Percentiles rank a stretch among this genome's conserved stretches.
Evolutionary conservation across 2,113 vertebrate species (phyloP).

Genomic region (Pangasianodon hypophthalmus): DNA sequence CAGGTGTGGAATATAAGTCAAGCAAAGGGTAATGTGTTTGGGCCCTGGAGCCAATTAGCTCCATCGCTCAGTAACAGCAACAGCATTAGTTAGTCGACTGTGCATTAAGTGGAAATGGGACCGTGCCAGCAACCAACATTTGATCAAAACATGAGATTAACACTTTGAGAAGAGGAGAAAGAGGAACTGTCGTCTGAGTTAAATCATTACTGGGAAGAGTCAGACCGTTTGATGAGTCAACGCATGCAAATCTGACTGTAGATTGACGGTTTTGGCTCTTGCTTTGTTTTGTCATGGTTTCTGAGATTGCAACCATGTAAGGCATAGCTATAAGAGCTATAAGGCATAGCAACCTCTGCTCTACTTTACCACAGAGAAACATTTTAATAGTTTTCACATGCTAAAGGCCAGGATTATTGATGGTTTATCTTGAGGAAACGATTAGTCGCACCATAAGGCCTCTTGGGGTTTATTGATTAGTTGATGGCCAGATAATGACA

Average conservation of each 20-base stretch:
- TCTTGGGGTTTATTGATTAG: slow-evolving; percentile 49
- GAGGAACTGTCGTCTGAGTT: slow-evolving; percentile 51
- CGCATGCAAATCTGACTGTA: slow-evolving; percentile 51
- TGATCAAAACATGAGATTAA: slow-evolving; percentile 44
- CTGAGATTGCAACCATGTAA: slow-evolving; percentile 4
- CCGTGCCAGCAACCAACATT: background rate
- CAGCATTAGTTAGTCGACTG: background rate
- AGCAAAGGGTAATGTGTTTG: slow-evolving; percentile 31
- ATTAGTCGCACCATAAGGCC: slow-evolving; percentile 13
- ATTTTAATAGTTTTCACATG: slow-evolving; percentile 2
- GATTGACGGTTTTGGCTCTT: slow-evolving; percentile 6
- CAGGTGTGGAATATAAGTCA: slow-evolving; percentile 53
- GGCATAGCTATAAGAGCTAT: background rate
- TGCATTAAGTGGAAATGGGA: background rate
- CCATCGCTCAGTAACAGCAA: slow-evolving; percentile 9
- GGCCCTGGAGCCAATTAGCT: slow-evolving; percentile 51
- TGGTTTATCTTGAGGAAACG: slow-evolving; percentile 33
- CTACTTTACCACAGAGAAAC: background rate
- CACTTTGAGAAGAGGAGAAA: slow-evolving; percentile 37
- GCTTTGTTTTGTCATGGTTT: slow-evolving; percentile 33
- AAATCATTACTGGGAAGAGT: slow-evolving; percentile 37
- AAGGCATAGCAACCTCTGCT: background rate
- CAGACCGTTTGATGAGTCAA: slow-evolving; percentile 40
- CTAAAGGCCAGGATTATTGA: slow-evolving; percentile 13
- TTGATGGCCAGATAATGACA: slow-evolving; percentile 43